Percentiles rank a stretch among this genome's conserved stretches.
Evolutionary conservation across 2,797 vertebrate genomes (phyloP).

Genomic region (Bradypus variegatus): DNA sequence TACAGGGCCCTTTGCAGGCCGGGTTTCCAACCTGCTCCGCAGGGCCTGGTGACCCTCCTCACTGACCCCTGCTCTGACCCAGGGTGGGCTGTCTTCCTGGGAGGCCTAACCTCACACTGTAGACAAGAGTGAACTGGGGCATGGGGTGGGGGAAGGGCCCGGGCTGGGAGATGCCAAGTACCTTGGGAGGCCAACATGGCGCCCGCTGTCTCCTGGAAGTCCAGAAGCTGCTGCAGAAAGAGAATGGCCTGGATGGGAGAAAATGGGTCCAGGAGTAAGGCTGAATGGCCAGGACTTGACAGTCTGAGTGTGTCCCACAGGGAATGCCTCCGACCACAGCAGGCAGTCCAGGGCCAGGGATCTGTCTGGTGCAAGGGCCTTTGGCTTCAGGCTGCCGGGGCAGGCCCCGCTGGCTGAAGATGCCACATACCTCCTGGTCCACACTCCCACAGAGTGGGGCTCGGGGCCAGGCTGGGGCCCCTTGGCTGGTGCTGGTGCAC

Average conservation of each 20-base stretch:
- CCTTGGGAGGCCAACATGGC: constrained; percentile 98
- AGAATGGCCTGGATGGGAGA: constrained; percentile 85
- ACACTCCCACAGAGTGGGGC: neutral
- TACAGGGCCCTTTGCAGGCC: neutral
- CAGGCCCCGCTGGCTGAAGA: neutral
- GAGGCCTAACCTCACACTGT: neutral
- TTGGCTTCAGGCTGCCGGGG: neutral
- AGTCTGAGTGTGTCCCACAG: neutral
- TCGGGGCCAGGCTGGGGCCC: neutral
- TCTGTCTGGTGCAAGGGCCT: neutral
- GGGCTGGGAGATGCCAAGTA: constrained; percentile 62
- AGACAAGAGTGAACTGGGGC: neutral
- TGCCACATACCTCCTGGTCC: fast-evolving
- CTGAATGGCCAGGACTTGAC: neutral
- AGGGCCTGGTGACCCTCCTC: neutral
- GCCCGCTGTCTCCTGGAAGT: constrained; percentile 96
- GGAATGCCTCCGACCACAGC: too few relatives aligned
- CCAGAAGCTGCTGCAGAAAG: constrained; percentile 94
- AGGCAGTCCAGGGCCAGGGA: neutral
- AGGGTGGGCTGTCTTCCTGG: neutral
- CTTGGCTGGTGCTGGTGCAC: neutral
- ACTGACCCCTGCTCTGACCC: neutral
- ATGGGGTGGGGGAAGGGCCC: neutral
- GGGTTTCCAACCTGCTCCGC: neutral
- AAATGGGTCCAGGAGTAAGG: neutral